Evolutionary conservation across 2,797 vertebrate species (phyloP).

Genomic region (Eurystomus glaucurus): DNA sequence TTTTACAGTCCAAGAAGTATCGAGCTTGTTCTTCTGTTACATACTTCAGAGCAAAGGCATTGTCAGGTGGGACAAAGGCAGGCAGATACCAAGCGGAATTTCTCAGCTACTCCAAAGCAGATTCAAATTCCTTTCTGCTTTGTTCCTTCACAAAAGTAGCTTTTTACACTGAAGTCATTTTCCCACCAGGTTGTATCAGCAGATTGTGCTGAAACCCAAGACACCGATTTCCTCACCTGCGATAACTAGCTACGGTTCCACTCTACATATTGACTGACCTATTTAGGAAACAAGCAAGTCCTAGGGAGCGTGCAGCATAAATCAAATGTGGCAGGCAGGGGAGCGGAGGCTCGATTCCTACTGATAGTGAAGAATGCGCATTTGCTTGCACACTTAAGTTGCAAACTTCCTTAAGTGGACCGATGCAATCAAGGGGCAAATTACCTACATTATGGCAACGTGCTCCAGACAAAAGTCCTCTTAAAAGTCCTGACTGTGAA

Average conservation of each 20-base stretch:
- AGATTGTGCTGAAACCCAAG: conserved; percentile 43
- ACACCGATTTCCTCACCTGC: background rate
- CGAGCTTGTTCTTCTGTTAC: background rate
- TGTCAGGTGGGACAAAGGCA: background rate
- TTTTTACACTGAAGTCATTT: conserved; percentile 30
- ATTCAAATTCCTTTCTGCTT: conserved; percentile 45
- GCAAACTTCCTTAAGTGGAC: background rate
- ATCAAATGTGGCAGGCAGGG: background rate
- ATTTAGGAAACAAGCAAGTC: conserved; percentile 57
- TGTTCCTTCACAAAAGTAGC: conserved; percentile 54
- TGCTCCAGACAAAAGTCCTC: background rate
- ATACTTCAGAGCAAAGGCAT: background rate
- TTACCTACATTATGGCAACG: background rate
- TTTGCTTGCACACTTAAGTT: background rate
- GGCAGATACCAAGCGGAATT: background rate
- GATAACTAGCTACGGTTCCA: conserved; percentile 16
- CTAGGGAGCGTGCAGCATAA: background rate
- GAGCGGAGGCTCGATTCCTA: background rate
- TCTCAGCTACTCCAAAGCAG: conserved; percentile 6
- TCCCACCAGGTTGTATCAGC: conserved; percentile 24
- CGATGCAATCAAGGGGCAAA: background rate
- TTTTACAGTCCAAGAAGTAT: background rate
- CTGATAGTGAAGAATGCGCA: background rate
- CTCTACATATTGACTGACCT: conserved; percentile 73
- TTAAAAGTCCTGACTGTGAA: background rate